Evolutionary conservation across 2,797 vertebrate species (phyloP), one percentile per base, ranked within the genome.

Genomic region (Mareca strepera): DNA sequence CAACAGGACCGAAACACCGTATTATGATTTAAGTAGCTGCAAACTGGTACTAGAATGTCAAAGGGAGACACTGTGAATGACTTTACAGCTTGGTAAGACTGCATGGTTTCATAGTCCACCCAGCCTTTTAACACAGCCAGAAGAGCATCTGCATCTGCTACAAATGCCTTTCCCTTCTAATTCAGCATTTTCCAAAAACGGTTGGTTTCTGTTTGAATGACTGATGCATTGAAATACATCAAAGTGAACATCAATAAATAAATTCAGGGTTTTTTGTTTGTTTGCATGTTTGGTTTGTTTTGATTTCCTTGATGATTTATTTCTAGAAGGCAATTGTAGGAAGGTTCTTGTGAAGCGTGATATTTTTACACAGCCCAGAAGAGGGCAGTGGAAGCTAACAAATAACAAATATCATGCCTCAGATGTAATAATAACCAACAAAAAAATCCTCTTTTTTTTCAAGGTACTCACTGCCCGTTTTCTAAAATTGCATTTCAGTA

Each of bases 341-440:
- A 3, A 44, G 22, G n/a, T 23, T 48, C 62, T 29, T 7, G 39
- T 21, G 72, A 58, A 35, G 68, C 23, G 28, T 66, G 64, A 8
- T 76, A 25, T 84, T 89, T 55, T 64, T 33, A 20, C 5, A 22
- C 0, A 4, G 1, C 60, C 95, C 97, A 94, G 92, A 6, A 92
- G 97, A 37, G 95, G 97, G 96, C 77, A 74, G 28, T 85, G 62
- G 67, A 96, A 67, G 85, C 92, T 74, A 95, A 95, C 81, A 96
- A 94, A 96, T 82, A 17, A 82, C 48, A 20, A 26, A 92, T 58
- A 22, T 7, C 15, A 6, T 6, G 4, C 22, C 0, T 15, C 4
- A 6, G 0, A 4, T 1, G 11, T 6, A 31, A 3, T 3, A 3
- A 7, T 2, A 5, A 18, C 20, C 12, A 13, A 16, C 14, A 3